phyloP scores from a whole-genome alignment of 2,113 vertebrate genomes.

The Xiphorhynchus elegans region DNA sequence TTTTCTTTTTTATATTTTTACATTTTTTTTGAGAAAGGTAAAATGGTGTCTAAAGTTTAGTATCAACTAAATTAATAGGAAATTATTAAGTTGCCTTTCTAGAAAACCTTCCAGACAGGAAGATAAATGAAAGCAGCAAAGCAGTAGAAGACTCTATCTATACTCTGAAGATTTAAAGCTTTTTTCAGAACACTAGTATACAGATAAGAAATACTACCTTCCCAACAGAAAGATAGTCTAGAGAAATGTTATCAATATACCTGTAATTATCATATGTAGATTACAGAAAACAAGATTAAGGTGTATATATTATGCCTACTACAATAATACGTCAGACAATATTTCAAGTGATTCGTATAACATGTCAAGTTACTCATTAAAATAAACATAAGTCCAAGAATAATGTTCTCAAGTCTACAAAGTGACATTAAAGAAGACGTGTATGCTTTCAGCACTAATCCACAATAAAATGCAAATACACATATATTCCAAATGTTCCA shows the following conservation, averaged over 20 bases:
- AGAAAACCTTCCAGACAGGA: not conserved
- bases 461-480: not conserved
- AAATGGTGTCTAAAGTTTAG: not conserved
- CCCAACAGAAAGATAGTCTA: not conserved
- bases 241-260: slow-evolving; percentile 17
- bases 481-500: not conserved
- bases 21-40: not conserved
- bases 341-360: slow-evolving; percentile 31
- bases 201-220: not conserved
- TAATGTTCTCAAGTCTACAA: not conserved
- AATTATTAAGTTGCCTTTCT: not conserved
- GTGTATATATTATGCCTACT: not conserved
- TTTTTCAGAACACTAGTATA: not conserved
- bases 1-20: not conserved
- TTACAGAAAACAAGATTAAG: slow-evolving; percentile 24
- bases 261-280: slow-evolving; percentile 15
- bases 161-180: not conserved
- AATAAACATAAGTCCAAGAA: not conserved
- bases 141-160: not conserved
- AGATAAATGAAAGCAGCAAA: not conserved
- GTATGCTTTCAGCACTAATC: not conserved
- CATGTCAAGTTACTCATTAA: not conserved
- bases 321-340: not conserved
- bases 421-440: not conserved
- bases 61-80: not conserved